phyloP scores from a whole-genome alignment of 2,797 vertebrate species.

The Anolis apletophallus region DNA sequence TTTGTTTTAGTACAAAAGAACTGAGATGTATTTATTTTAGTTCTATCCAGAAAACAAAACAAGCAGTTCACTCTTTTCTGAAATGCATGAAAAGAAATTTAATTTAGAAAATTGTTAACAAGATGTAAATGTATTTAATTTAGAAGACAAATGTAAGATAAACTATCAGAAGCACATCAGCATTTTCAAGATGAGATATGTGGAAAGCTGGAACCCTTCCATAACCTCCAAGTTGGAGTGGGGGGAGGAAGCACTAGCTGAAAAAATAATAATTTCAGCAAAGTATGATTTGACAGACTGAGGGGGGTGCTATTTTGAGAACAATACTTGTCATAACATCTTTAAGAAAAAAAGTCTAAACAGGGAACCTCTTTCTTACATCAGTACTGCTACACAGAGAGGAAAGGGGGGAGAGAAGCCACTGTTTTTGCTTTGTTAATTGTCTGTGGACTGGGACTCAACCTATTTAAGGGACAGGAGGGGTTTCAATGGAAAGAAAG shows the following conservation, averaged over 20 bases:
- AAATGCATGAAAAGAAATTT: conserved; percentile 26
- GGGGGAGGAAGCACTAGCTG: neutral
- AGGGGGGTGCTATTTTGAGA: conserved; percentile 43
- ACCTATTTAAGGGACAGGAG: too few species aligned
- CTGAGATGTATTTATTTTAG: conserved; percentile 61
- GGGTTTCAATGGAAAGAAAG: neutral
- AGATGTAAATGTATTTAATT: neutral
- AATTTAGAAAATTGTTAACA: neutral
- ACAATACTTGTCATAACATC: conserved; percentile 22
- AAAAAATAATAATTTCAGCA: conserved; percentile 13
- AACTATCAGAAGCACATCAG: neutral
- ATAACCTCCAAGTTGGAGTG: neutral
- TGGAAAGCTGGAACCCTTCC: conserved; percentile 4
- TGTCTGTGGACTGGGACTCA: neutral
- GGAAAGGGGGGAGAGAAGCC: neutral
- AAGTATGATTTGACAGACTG: conserved; percentile 21
- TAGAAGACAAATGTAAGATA: neutral
- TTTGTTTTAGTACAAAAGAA: conserved; percentile 57
- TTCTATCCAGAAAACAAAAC: conserved; percentile 1
- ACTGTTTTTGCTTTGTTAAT: neutral
- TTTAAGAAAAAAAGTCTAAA: conserved; percentile 1
- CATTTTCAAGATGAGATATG: conserved; percentile 1
- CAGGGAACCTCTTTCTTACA: neutral
- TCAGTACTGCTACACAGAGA: neutral
- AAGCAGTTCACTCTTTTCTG: conserved; percentile 47